Evolutionary conservation across 2,113 vertebrate species (phyloP), one percentile per base, ranked within the genome.

Genomic region (Charina bottae): DNA sequence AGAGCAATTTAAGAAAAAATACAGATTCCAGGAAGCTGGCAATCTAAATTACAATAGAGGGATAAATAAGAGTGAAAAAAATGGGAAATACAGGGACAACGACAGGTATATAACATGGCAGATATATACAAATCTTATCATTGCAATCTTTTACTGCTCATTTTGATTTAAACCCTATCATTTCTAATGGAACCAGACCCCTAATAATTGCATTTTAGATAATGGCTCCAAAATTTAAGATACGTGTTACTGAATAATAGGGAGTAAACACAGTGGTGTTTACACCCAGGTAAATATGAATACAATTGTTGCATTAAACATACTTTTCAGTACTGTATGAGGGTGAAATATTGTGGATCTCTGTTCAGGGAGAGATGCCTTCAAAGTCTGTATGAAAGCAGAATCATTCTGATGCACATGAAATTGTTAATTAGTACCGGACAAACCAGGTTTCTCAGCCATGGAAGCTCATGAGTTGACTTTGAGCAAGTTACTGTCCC

Each of bases 1-100:
- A 85, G 84, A 90, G 24, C n/a, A 53, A 90, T 85, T 85, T 90
- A 84, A 83, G 15, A 3, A 13, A n/a, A 59, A 90, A 64, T 21
- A 64, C 46, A 85, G 6, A 28, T 53, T 84, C 37, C 46, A 12
- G 23, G 42, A 85, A 24, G 28, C 21, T 46, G 23, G 11, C 59
- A 85, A 19, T 62, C 13, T 85, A 85, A n/a, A 85, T 62, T 85
- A 53, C 46, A 85, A 60, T 56, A 59, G n/a, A 46, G 68, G 13
- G 54, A 33, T 33, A 68, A 59, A 53, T 23, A 62, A 23, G 33
- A 28, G 49, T 17, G 33, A 62, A 58, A 8, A 28, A n/a, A 13
- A 9, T 42, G 17, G 3, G 33, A 78, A 42, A 11, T 2, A 17
- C 19, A 49, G n/a, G 17, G 26, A 78, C 23, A 10, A 86, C 21